Percentiles rank a stretch among this genome's conserved stretches.
These are phyloP conservation scores for Carassius gibelio DNA, from an alignment of 2,113 vertebrate species.

Conservation along the genomic window DNA sequence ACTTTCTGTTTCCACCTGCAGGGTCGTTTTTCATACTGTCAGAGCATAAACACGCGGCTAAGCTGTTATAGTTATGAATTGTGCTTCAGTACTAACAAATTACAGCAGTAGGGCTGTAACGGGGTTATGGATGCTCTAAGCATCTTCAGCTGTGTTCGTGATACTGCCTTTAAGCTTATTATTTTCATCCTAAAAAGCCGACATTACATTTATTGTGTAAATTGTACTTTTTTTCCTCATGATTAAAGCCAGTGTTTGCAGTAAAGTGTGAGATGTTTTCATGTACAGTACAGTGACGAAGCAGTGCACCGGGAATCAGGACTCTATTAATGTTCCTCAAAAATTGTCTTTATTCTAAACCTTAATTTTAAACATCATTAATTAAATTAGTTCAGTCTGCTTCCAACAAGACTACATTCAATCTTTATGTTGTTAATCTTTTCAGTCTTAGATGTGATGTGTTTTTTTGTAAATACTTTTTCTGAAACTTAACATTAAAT, in stretches of 20 bases:
- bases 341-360: not conserved
- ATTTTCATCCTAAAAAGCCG: not conserved
- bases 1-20: slow-evolving; percentile 16
- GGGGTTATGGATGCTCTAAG: not conserved
- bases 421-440: too few species aligned
- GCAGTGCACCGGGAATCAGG: not conserved
- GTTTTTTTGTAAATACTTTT: too few species aligned
- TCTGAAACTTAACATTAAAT: too few species aligned
- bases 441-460: too few species aligned
- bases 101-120: not conserved
- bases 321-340: not conserved
- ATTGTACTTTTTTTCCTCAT: not conserved
- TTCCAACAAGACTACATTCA: not conserved
- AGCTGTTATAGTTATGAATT: slow-evolving; percentile 31
- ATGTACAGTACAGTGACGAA: not conserved
- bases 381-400: not conserved
- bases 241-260: not conserved
- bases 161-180: not conserved
- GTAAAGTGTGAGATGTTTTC: not conserved
- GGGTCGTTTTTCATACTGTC: slow-evolving; percentile 38
- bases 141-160: not conserved
- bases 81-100: slow-evolving; percentile 11
- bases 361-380: not conserved
- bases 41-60: not conserved
- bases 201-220: not conserved